These are phyloP conservation scores for Penaeus japonicus DNA, from an alignment of 1,140 invertebrate genomes.

Conservation along the genomic window DNA sequence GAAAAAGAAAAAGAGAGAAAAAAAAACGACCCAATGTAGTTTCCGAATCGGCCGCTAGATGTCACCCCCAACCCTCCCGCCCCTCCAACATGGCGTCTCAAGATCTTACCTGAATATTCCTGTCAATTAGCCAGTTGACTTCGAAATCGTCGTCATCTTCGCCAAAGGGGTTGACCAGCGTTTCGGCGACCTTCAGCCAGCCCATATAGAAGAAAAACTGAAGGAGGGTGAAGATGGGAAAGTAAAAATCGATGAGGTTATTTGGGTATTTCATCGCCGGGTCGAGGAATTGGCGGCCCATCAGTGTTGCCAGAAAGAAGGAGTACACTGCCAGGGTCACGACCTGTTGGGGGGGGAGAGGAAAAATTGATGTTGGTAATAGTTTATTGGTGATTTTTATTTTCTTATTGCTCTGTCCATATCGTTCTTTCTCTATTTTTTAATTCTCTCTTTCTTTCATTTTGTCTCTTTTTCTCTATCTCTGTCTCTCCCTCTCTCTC, in stretches of 20 bases:
- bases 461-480: too few relatives aligned
- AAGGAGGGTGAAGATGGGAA: constrained; percentile 86
- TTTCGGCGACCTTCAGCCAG: constrained; percentile 89
- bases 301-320: constrained; percentile 68
- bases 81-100: too few relatives aligned
- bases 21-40: neutral
- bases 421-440: too few relatives aligned
- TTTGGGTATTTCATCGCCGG: constrained; percentile 70
- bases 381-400: too few relatives aligned
- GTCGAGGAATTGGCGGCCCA: constrained; percentile 70
- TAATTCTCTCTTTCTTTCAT: too few relatives aligned
- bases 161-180: constrained; percentile 88
- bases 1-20: neutral
- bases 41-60: too few relatives aligned
- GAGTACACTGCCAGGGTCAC: constrained; percentile 71
- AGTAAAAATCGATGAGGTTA: constrained; percentile 73
- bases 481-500: too few relatives aligned
- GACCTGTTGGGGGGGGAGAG: constrained; percentile 62
- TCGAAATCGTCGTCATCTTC: constrained; percentile 90
- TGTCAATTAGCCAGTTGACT: constrained; percentile 87
- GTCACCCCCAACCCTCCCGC: too few relatives aligned
- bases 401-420: too few relatives aligned
- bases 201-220: constrained; percentile 85
- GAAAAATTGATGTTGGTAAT: neutral
- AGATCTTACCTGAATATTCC: constrained; percentile 74